A percentile compares a stretch with the other conserved stretches of the same genome.
phyloP scores from a whole-genome alignment of 2,888 invertebrate genomes.

The Tetranychus piercei region DNA sequence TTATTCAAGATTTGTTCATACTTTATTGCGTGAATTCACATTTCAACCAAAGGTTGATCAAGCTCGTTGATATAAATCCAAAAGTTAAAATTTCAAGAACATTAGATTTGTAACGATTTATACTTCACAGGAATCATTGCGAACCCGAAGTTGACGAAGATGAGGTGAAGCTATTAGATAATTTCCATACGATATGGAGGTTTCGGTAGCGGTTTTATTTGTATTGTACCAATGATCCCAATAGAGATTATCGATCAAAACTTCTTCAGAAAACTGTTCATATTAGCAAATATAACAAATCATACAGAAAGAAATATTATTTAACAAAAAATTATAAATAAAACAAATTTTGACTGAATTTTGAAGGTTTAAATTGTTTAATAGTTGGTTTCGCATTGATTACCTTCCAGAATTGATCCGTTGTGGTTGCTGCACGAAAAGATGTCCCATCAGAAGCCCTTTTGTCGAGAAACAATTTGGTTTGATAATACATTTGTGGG shows the following conservation, averaged over 20 bases:
- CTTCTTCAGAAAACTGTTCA: slow-evolving; percentile 35
- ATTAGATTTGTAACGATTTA: no score
- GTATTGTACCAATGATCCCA: slow-evolving; percentile 41
- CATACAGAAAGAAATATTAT: background rate
- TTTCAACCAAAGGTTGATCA: no score
- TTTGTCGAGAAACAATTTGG: slow-evolving; percentile 41
- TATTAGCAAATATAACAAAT: background rate
- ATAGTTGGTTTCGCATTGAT: slow-evolving; percentile 16
- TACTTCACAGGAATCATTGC: slow-evolving; percentile 44
- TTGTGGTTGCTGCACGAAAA: slow-evolving; percentile 35
- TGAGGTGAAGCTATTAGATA: slow-evolving; percentile 43
- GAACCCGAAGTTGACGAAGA: slow-evolving; percentile 40
- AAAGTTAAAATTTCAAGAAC: no score
- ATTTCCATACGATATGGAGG: slow-evolving; percentile 41
- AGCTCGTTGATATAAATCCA: no score
- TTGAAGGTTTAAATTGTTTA: background rate
- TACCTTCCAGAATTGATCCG: slow-evolving; percentile 45
- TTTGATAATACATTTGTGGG: slow-evolving; percentile 43
- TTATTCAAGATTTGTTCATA: no score
- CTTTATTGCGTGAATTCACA: no score
- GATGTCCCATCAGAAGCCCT: slow-evolving; percentile 31
- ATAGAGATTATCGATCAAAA: slow-evolving; percentile 41
- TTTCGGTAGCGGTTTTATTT: slow-evolving; percentile 29
- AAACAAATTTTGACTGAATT: background rate
- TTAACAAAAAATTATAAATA: background rate